Evolutionary conservation across 2,113 vertebrate genomes (phyloP), one percentile per base, ranked within the genome.

Genomic region (Laterallus jamaicensis): DNA sequence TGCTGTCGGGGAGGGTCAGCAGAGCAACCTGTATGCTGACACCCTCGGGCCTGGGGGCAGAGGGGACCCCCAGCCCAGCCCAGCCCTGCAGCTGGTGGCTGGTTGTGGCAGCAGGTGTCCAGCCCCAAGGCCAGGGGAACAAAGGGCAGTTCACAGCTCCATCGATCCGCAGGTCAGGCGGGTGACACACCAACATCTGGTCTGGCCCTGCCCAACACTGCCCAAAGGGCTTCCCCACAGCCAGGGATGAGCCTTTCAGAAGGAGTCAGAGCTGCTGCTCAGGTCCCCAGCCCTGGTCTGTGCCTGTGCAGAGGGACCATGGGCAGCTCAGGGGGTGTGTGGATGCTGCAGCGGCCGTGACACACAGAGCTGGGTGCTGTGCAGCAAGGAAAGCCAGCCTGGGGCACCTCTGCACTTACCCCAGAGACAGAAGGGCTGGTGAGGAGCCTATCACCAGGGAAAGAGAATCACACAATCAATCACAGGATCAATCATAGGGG

Each of bases 261-360:
- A 59, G 52, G 69, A 40, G 74, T 13, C 68, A 24, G 32, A 3
- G 3, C 3, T 24, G 40, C 70, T 19, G 19, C 15, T 22, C 25
- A 12, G 75, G 44, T 22, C 19, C 28, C 25, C 52, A 68, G 56
- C 28, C 32, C 15, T 2, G 3, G 5, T 13, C 10, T 26, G 67
- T 60, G 49, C 9, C 88, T 1, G 0, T 1, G 28, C 52, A 24
- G n/a, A 86, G 8, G 55, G 24, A 84, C 21, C n/a, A 35, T 9
- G 7, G 44, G 70, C 86, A 54, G 40, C 54, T 20, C 56, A 20
- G 44, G 42, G 29, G 6, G 6, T 11, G 40, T 3, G 28, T 16
- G 0, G 3, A 14, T 5, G 8, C n/a, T 0, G 0, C 1, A 32
- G 67, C 0, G 3, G 35, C 56, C 11, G 0, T 3, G 14, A 31